Conservation (phyloP, 1,140 invertebrate genomes). For the Lepidurus couesii region DNA sequence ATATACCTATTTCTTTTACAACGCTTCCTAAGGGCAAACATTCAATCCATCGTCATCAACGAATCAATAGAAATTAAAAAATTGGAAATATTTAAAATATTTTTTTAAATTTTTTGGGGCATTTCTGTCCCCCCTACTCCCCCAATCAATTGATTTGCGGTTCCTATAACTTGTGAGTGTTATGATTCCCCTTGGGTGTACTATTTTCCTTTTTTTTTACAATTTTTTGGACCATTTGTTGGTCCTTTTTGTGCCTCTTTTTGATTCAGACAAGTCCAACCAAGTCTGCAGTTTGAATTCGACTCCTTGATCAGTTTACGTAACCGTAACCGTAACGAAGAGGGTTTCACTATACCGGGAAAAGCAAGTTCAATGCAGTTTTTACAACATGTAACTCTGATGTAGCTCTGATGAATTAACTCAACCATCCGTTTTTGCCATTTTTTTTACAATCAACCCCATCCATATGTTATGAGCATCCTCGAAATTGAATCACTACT, state of each 20-base stretch:
- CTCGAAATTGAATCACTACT: conserved; percentile 16
- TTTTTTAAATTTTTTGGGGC: background rate
- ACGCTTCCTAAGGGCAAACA: background rate
- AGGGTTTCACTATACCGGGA: background rate
- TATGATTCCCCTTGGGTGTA: conserved; percentile 11
- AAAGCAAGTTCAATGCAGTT: background rate
- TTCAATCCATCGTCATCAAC: background rate
- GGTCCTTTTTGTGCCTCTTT: background rate
- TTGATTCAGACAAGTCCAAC: background rate
- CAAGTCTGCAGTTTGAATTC: background rate
- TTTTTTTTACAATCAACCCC: too few species aligned
- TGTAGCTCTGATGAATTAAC: background rate
- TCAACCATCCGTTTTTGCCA: background rate
- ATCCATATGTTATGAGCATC: background rate
- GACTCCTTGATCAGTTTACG: conserved; percentile 3
- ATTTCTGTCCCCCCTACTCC: background rate
- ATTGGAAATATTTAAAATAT: too few species aligned
- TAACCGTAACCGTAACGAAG: background rate
- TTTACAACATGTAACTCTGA: background rate
- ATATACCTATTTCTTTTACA: background rate
- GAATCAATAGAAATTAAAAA: background rate
- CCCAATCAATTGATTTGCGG: conserved; percentile 26
- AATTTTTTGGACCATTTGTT: conserved; percentile 9
- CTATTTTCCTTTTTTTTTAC: background rate
- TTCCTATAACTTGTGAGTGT: conserved; percentile 18